Evolutionary conservation across 2,888 invertebrate species (phyloP).

Genomic region (Resseliella maxima): DNA sequence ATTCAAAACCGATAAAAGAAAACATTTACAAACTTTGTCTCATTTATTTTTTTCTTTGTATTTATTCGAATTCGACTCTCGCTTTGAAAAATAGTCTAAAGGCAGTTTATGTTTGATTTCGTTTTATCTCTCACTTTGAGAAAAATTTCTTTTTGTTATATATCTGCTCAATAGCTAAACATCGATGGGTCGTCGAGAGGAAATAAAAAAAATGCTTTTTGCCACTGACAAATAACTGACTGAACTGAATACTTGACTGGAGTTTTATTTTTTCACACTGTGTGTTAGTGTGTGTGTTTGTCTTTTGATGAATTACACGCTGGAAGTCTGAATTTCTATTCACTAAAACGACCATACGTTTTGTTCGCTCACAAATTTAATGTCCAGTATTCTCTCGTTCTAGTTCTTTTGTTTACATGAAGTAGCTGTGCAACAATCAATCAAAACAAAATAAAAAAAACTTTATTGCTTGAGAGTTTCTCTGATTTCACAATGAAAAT

Average conservation of each 20-base stretch:
- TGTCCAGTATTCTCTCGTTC: background rate
- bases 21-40: background rate
- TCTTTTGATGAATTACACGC: background rate
- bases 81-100: background rate
- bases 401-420: background rate
- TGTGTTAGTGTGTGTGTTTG: no score
- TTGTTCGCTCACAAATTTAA: background rate
- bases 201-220: background rate
- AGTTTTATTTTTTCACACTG: no score
- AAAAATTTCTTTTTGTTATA: no score
- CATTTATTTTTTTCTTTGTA: background rate
- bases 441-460: conserved; percentile 28
- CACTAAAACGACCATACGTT: background rate
- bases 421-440: conserved; percentile 27
- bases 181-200: no score
- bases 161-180: no score
- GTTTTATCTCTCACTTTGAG: no score
- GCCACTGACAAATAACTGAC: background rate
- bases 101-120: background rate
- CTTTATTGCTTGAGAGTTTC: background rate
- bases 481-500: conserved; percentile 53
- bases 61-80: background rate
- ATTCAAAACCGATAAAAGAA: background rate
- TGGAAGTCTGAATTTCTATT: background rate
- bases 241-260: background rate